phyloP scores from a whole-genome alignment of 2,113 vertebrate species.

The Hirundichthys speculiger region DNA sequence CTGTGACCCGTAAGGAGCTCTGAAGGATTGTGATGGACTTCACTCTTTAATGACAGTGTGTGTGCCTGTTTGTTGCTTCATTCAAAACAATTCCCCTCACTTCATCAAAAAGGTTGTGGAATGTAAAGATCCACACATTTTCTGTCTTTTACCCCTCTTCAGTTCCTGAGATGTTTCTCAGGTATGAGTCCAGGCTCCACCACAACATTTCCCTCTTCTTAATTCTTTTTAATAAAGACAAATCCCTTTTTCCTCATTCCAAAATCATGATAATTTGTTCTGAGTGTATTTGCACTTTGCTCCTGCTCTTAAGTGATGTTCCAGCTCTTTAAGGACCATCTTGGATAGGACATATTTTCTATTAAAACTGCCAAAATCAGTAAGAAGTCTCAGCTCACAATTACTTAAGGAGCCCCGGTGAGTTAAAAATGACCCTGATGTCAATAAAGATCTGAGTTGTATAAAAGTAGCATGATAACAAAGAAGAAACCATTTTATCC shows the following conservation, averaged over 20 bases:
- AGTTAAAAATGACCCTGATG: slow-evolving; percentile 6
- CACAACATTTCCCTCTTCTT: not conserved
- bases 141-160: not conserved
- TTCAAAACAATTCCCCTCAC: slow-evolving; percentile 3
- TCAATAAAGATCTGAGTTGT: slow-evolving; percentile 7
- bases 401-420: not conserved
- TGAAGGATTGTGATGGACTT: no score
- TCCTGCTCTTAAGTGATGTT: not conserved
- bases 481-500: no score
- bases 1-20: no score
- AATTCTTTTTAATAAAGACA: not conserved
- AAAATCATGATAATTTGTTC: not conserved
- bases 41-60: no score
- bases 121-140: not conserved
- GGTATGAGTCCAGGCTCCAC: not conserved
- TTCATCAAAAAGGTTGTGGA: slow-evolving; percentile 7
- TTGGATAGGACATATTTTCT: slow-evolving; percentile 7
- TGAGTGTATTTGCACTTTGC: not conserved
- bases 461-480: no score
- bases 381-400: not conserved
- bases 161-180: slow-evolving; percentile 1
- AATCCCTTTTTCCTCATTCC: not conserved
- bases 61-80: not conserved
- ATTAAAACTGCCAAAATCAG: slow-evolving; percentile 13
- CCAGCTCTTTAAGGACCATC: slow-evolving; percentile 13